Evolutionary conservation across 2,888 invertebrate genomes (phyloP).

Genomic region (Agrotis puta): DNA sequence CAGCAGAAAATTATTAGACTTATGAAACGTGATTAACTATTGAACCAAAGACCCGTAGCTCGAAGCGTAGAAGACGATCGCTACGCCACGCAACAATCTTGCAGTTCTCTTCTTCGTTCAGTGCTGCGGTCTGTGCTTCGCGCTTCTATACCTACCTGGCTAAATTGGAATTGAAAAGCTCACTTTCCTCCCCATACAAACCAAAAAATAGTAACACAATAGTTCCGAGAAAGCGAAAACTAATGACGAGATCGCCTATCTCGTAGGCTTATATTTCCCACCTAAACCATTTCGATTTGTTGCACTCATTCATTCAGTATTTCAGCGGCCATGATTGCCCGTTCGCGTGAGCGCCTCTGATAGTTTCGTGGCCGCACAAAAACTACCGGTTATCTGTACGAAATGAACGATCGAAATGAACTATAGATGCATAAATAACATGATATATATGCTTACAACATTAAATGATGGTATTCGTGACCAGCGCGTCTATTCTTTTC

Average conservation of each 20-base stretch:
- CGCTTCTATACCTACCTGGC: neutral
- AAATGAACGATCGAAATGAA: conserved; percentile 76
- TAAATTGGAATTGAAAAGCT: neutral
- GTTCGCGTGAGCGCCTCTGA: conserved; percentile 83
- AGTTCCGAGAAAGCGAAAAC: conserved; percentile 49
- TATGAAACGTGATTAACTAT: neutral
- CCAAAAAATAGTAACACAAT: conserved; percentile 12
- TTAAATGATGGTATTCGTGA: conserved; percentile 80
- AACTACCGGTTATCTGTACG: conserved; percentile 70
- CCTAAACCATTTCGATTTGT: conserved; percentile 79
- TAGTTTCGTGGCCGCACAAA: conserved; percentile 79
- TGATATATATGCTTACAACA: conserved; percentile 69
- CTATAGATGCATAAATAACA: conserved; percentile 74
- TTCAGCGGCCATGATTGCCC: conserved; percentile 82
- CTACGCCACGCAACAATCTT: neutral
- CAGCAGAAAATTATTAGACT: neutral
- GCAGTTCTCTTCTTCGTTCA: neutral
- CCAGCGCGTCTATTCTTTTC: conserved; percentile 67
- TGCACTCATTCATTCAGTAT: conserved; percentile 82
- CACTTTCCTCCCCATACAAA: neutral
- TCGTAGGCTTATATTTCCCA: conserved; percentile 47
- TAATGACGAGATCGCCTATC: conserved; percentile 67
- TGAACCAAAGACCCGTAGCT: neutral
- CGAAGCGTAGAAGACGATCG: neutral
- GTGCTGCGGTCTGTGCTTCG: conserved; percentile 3